Base-by-base conservation (phyloP, 2,113 vertebrate species). In the Nannospalax galili region DNA sequence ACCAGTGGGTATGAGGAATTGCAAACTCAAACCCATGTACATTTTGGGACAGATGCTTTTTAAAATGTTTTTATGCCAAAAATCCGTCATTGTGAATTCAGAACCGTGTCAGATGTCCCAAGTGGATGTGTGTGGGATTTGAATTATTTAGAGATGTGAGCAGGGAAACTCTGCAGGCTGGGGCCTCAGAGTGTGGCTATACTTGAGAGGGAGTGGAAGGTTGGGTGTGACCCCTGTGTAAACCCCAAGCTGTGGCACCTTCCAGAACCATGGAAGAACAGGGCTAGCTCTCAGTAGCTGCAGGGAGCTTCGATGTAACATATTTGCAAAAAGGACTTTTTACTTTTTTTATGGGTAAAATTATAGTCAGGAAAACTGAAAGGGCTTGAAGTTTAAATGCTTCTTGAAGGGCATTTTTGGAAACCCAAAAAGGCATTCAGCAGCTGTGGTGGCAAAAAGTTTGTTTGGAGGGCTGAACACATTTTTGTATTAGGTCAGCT, bases 321-420 rank as follows among this genome's bases (percentile, higher is more conserved):
- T 69, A 58, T 69, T 94, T 87, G 16, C 88, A 86, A 92, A 92
- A 79, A 95, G 65, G 92, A 97, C 87, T 95, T 92, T 28, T 7
- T 9, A 40, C 22, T 84, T 67, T 67, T 67, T 67, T 1, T 52
- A 92, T 82, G 81, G 69, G n/a, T 94, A 62, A n/a, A 88, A 52
- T 90, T 87, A 14, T 96, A 72, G 90, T 97, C 89, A 93, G 96
- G 79, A 89, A 98, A 96, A 97, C 84, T 32, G 95, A 97, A 98
- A 98, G 98, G 98, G 98, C 98, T 98, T 97, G 93, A 62, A 93
- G 93, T 95, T 97, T 92, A 87, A 97, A 84, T 97, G 97, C 70
- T 93, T 89, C 85, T 60, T 84, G 2, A 45, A 35, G 85, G 56
- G 22, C 62, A 9, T 42, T 96, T n/a, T 87, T 48, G 52, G 26